Percentiles rank a stretch among this genome's conserved stretches.
Conservation (phyloP, 2,113 vertebrate species). For the Ptilorrhoa leucosticta region DNA sequence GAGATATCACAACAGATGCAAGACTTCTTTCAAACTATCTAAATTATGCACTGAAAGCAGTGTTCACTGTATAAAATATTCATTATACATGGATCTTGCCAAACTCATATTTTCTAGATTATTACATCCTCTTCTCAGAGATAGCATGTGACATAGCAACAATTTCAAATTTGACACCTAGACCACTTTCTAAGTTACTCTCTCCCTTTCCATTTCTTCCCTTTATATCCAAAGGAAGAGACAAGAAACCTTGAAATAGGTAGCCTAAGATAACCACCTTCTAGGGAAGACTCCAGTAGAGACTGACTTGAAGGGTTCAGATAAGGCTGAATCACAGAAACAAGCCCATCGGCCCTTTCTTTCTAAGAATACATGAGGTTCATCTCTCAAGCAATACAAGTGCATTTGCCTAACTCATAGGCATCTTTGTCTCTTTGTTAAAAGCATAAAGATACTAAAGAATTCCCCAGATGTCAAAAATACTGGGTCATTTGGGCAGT, state of each 20-base stretch:
- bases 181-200: background rate
- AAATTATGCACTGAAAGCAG: conserved; percentile 36
- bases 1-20: conserved; percentile 37
- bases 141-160: background rate
- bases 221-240: background rate
- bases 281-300: background rate
- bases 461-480: background rate
- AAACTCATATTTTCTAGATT: background rate
- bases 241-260: conserved; percentile 3
- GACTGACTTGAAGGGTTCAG: background rate
- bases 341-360: background rate
- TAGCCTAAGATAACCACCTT: background rate
- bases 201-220: background rate
- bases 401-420: background rate
- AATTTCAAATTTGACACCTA: conserved; percentile 28
- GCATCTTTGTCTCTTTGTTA: background rate
- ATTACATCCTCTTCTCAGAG: background rate
- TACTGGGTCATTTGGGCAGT: background rate
- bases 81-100: conserved; percentile 29
- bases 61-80: conserved; percentile 14
- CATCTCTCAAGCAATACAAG: background rate
- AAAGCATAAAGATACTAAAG: background rate
- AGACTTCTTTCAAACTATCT: conserved; percentile 31
- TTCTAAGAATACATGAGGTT: background rate
- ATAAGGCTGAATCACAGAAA: background rate